Evolutionary conservation across 2,113 vertebrate genomes (phyloP), one percentile per base, ranked within the genome.

Genomic region (Micromys minutus): DNA sequence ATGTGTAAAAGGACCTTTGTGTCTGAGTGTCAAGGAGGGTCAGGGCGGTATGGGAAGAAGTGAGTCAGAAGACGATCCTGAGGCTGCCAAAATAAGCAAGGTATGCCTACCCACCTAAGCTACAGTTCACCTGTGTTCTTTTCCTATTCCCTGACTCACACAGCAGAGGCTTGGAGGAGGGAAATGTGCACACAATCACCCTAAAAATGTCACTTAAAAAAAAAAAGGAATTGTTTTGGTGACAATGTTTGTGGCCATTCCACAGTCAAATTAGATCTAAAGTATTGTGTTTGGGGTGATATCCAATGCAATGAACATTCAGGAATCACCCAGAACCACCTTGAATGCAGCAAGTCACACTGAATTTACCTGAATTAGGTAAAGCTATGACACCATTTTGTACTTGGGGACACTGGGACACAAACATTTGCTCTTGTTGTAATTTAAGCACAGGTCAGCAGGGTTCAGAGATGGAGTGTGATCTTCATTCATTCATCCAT

Each of bases 341-440:
- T 75, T 9, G 0, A 11, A 22, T 45, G 9, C 11, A 8, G 19
- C 10, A 45, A 6, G 57, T 52, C 57, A 39, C 55, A n/a, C 0
- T 9, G 61, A 22, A 52, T n/a, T n/a, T n/a, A n/a, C 61, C 71
- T 10, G 80, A 42, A n/a, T 55, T 24, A 42, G 61, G 26, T 22
- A 24, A 7, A 24, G 4, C 1, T 5, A 0, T 5, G 72, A 75
- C 3, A n/a, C 67, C 16, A 5, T 52, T 22, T 69, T 67, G 76
- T 52, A 29, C 42, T 45, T 13, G 61, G 57, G 75, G 36, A 79
- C 72, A 45, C 50, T 21, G 15, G 6, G 0, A 6, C 55, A 4
- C 11, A 1, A 17, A 57, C 31, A 26, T 17, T 45, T 63, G 57
- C 80, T 79, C 16, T 79, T 34, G 65, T 55, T 7, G 65, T 65